Base-by-base conservation (phyloP, 2,888 invertebrate species). In the Ferrisia virgata region DNA sequence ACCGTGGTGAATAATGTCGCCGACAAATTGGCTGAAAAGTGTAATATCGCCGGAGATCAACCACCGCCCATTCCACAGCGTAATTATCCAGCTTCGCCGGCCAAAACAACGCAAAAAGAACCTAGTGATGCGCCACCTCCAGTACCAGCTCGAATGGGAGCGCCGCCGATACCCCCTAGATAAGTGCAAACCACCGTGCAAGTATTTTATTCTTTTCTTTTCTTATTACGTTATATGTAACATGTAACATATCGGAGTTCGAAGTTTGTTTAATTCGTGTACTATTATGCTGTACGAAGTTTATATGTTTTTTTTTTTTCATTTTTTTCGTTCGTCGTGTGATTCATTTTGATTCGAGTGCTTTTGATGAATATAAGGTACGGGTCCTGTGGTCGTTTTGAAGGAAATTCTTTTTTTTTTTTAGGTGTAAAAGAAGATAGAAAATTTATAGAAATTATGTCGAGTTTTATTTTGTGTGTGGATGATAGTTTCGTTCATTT, bases 131-230 rank as follows among this genome's bases (percentile, higher is more conserved):
- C 88, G 53, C 91, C 91, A 0, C 91, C 92, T 1, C 91, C 91
- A 0, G 90, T 92, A 36, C 92, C 92, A 0, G 91, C 91, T 0
- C 89, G 92, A 85, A 91, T 91, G 84, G 90, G 91, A 5, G 91
- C 91, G 18, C 93, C 93, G 6, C 93, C 93, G 25, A 93, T 93
- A 0, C 88, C 93, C 86, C 93, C 93, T 3, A 79, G 84, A 80
- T 84, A 84, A 84, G 47, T 81, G 15, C 43, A 2, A 22, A 15
- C 43, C 43, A 25, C n/a, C 22, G 4, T 25, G 18, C 18, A 6
- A 33, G 40, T 79, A 13, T 40, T 28, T 22, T 43, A 25, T 15
- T 36, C 13, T n/a, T n/a, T n/a, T n/a, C n/a, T n/a, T n/a, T n/a
- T n/a, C n/a, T n/a, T n/a, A n/a, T n/a, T n/a, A n/a, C n/a, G n/a